Evolutionary conservation across 2,797 vertebrate genomes (phyloP), one percentile per base, ranked within the genome.

Genomic region (Melanotaenia nigrans): DNA sequence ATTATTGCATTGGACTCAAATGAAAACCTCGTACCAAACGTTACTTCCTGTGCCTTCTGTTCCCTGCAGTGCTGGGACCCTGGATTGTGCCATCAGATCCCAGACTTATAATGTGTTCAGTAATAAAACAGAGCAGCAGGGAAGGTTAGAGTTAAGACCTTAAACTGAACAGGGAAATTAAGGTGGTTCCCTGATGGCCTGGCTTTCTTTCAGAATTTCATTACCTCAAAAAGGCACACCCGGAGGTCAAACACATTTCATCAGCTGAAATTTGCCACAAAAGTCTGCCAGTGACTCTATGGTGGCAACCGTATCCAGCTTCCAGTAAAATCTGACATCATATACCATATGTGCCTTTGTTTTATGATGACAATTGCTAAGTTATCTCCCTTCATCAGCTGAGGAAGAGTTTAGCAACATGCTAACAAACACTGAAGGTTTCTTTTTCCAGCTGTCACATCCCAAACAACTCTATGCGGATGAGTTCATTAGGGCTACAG

Each of bases 151-250:
- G 87, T 86, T 85, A 85, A 88, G 83, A 85, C 88, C 75, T 81
- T 73, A 82, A 79, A 85, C 54, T 75, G 78, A 86, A 85, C 73
- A 81, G 80, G 84, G 86, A 90, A 91, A 91, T 91, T 78, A 91
- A 85, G 84, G 73, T 57, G 18, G 40, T 61, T 90, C 88, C 89
- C 86, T 4, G 4, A 81, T 69, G 89, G 82, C 75, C 56, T 72
- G 73, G 68, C 77, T 83, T 91, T 89, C 85, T 88, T 90, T 88
- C 75, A 84, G 84, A 89, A 86, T 85, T 84, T 74, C 85, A 89
- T 91, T 89, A 89, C 83, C 73, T 85, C 73, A 76, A 75, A 77
- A 45, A 85, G 82, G 59, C 72, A 64, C 40, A 33, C 86, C 83
- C 84, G 51, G 77, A 87, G 85, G 86, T 90, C 85, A 85, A 74